These are phyloP conservation scores for Trichogramma pretiosum DNA, from an alignment of 1,140 invertebrate species.

Conservation along the genomic window DNA sequence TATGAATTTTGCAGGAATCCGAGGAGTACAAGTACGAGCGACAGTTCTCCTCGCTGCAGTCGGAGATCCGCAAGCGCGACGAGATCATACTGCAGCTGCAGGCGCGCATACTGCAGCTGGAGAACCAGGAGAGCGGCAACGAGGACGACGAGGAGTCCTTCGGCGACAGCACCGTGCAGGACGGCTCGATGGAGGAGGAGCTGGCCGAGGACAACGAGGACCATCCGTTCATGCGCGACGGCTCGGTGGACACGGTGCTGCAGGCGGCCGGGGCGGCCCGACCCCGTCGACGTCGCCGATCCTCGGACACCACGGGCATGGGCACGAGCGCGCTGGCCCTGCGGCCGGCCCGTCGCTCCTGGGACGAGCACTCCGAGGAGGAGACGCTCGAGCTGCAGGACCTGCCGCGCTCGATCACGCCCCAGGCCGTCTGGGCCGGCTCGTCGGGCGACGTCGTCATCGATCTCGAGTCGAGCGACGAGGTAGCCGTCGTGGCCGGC, in stretches of 20 bases:
- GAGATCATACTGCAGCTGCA: conserved; percentile 69
- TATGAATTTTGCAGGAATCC: conserved; percentile 41
- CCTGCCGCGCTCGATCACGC: conserved; percentile 43
- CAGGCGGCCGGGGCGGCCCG: too few species aligned
- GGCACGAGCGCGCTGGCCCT: too few species aligned
- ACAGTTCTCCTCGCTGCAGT: conserved; percentile 62
- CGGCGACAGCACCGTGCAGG: conserved; percentile 26
- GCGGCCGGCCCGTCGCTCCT: conserved; percentile 43
- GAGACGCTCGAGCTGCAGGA: conserved; percentile 51
- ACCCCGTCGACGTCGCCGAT: conserved; percentile 26
- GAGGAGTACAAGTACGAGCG: conserved; percentile 46
- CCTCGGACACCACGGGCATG: conserved; percentile 27
- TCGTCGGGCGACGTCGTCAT: conserved; percentile 44
- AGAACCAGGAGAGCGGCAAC: conserved; percentile 34
- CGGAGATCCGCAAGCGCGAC: conserved; percentile 66
- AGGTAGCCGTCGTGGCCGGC: conserved; percentile 22
- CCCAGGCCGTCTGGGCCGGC: conserved; percentile 35
- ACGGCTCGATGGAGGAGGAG: conserved; percentile 28
- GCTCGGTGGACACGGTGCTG: conserved; percentile 50
- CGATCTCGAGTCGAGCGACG: conserved; percentile 46
- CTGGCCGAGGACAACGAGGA: conserved; percentile 38
- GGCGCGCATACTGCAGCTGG: conserved; percentile 58
- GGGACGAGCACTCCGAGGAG: conserved; percentile 52
- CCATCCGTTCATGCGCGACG: conserved; percentile 50
- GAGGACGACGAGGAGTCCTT: not conserved